Base-by-base conservation (phyloP, 2,888 invertebrate genomes). In the Ptilodon capucinus region DNA sequence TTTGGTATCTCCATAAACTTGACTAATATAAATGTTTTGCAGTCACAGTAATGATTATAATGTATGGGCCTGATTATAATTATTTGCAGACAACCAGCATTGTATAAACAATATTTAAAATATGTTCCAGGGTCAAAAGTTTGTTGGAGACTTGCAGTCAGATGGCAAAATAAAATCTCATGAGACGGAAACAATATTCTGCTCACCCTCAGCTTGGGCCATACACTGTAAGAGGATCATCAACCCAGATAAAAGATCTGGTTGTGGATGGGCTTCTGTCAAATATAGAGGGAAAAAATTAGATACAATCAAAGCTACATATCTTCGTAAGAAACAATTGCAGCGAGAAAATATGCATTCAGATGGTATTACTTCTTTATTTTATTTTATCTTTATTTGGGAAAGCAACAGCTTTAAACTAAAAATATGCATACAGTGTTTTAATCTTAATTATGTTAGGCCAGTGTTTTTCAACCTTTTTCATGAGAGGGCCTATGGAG, bases 231-330 rank as follows among this genome's bases (percentile, higher is more conserved):
- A 97, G 78, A 93, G 96, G 60, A 95, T 97, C 48, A 96, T 97
- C 42, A 97, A 97, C 83, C 97, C 97, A 0, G 96, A 96, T 56
- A 97, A 97, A 81, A 96, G 97, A 71, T 97, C 97, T 32, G 97
- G 97, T 1, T 97, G 97, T 87, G 97, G 97, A 1, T 97, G 98
- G 97, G 97, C 97, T 2, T 97, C 97, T 2, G 97, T 97, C 28
- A 95, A 96, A 72, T 97, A 97, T 72, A 95, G 94, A 76, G 97
- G 97, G 1, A 95, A 95, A 73, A 97, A 97, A 81, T 84, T 98
- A 71, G 97, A 97, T 79, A 95, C 95, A 4, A 97, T 96, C 74
- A 97, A 97, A 84, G 95, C 96, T 57, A 93, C 95, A 46, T 97
- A 97, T 93, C 93, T 96, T 62, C 93, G 95, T 46, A 96, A 94